These are phyloP conservation scores for Apocheima hispidaria DNA, from an alignment of 2,888 invertebrate species.

Conservation along the genomic window DNA sequence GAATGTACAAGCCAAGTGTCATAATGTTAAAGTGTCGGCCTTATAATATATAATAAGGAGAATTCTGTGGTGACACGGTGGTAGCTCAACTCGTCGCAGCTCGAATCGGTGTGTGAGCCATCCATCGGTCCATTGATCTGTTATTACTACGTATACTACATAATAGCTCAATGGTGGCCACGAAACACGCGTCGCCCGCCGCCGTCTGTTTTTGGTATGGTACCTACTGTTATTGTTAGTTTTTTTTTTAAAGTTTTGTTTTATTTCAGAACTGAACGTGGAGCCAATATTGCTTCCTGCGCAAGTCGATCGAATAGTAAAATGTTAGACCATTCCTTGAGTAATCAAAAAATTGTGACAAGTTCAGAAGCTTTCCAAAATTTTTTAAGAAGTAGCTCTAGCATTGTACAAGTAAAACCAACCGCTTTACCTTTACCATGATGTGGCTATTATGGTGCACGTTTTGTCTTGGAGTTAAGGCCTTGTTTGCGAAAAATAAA, in stretches of 20 bases:
- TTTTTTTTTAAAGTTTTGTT: not conserved
- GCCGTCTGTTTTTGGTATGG: too few species aligned
- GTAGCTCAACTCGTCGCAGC: too few species aligned
- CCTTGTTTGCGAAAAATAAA: constrained; percentile 50
- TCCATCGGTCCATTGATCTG: too few species aligned
- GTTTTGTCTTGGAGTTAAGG: constrained; percentile 39
- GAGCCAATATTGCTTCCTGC: not conserved
- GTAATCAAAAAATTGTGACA: constrained; percentile 64
- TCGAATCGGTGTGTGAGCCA: too few species aligned
- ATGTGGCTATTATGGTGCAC: constrained; percentile 48
- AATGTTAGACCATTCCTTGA: constrained; percentile 27
- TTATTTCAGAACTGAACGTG: constrained; percentile 28
- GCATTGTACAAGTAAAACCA: constrained; percentile 44
- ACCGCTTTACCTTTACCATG: constrained; percentile 1
- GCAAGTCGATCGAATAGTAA: not conserved
- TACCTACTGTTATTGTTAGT: too few species aligned
- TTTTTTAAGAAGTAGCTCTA: constrained; percentile 63
- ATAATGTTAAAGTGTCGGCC: too few species aligned
- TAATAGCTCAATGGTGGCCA: too few species aligned
- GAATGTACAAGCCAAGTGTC: too few species aligned
- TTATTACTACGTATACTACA: too few species aligned
- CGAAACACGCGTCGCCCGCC: too few species aligned
- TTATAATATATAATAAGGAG: too few species aligned
- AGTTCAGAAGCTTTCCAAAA: constrained; percentile 70
- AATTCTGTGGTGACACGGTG: too few species aligned